Evolutionary conservation across 35 echinoderm and acorn worm genomes (phyloP).

Genomic region (Amphiura filiformis): DNA sequence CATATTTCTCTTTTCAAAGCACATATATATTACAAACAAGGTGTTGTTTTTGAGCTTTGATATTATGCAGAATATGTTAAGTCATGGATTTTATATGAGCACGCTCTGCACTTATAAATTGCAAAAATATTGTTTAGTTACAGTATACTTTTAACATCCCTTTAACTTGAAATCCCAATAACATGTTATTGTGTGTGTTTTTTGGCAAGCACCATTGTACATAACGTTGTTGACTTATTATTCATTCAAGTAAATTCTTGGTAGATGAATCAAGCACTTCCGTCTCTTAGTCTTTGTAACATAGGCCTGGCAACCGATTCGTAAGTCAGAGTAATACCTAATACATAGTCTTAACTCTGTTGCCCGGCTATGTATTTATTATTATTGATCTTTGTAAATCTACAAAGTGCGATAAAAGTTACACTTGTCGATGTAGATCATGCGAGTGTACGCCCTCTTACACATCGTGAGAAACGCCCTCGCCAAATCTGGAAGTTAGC

Average conservation of each 20-base stretch:
- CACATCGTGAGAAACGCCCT: neutral
- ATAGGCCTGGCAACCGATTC: too few species aligned
- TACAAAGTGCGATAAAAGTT: neutral
- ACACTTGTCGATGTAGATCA: neutral
- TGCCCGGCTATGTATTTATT: too few species aligned
- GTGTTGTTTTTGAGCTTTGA: too few species aligned
- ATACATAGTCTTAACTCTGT: too few species aligned
- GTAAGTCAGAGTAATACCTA: too few species aligned
- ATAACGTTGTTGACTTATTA: neutral
- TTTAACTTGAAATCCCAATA: neutral
- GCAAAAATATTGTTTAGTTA: neutral
- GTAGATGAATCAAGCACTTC: constrained; percentile 7
- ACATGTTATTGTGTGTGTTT: neutral
- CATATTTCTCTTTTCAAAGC: too few species aligned
- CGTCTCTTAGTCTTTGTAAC: neutral
- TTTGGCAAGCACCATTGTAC: neutral
- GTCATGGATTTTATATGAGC: too few species aligned
- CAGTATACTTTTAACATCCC: neutral
- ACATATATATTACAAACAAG: too few species aligned
- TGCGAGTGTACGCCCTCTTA: neutral
- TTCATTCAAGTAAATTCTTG: too few species aligned
- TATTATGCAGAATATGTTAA: too few species aligned
- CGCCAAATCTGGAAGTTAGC: neutral
- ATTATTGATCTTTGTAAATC: neutral
- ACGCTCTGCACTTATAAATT: too few species aligned